Evolutionary conservation across 2,113 vertebrate species (phyloP).

Genomic region (Kobus ellipsiprymnus): DNA sequence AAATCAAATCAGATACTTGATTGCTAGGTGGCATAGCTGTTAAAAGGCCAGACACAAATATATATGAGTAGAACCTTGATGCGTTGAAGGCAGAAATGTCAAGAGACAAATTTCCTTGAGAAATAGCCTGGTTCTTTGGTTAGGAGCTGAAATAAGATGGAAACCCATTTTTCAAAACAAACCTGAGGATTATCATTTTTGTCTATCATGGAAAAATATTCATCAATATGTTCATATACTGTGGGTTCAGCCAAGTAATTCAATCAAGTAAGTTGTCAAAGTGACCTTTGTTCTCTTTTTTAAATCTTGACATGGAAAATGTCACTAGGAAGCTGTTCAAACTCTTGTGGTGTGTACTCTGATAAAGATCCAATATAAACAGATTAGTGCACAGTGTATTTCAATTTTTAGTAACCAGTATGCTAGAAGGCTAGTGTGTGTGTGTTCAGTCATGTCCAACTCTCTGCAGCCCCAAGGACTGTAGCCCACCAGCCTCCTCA

Average conservation of each 20-base stretch:
- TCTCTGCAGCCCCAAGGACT: not conserved
- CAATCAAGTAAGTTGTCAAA: not conserved
- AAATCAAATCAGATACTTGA: slow-evolving; percentile 77
- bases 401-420: not conserved
- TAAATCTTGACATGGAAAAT: slow-evolving; percentile 23
- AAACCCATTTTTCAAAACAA: slow-evolving; percentile 33
- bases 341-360: not conserved
- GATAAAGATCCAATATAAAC: not conserved
- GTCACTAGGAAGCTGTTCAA: not conserved
- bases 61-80: slow-evolving; percentile 65
- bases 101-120: slow-evolving; percentile 28
- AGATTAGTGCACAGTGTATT: not conserved
- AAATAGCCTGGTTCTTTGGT: not conserved
- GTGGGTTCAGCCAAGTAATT: not conserved
- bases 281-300: slow-evolving; percentile 1
- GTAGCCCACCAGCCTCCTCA: not conserved
- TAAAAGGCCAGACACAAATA: slow-evolving; percentile 66
- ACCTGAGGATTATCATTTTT: not conserved
- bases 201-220: not conserved
- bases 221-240: not conserved
- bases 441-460: not conserved
- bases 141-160: slow-evolving; percentile 27
- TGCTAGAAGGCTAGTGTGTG: not conserved
- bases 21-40: slow-evolving; percentile 74
- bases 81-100: slow-evolving; percentile 50